Conservation (phyloP, 2,113 vertebrate genomes). For the Mesembrinibis cayennensis region DNA sequence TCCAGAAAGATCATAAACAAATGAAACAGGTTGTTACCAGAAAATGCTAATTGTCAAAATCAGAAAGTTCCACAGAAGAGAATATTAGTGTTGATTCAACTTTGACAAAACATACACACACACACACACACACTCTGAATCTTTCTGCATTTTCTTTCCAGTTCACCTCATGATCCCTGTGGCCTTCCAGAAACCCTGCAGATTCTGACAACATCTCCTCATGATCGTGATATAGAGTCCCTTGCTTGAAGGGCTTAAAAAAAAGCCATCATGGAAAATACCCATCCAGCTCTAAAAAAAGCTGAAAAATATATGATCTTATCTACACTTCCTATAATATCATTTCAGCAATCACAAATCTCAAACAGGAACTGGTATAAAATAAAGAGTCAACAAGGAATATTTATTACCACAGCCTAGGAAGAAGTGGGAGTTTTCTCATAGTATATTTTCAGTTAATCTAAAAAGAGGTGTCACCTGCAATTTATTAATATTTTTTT, state of each 20-base stretch:
- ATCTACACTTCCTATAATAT: neutral
- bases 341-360: neutral
- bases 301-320: neutral
- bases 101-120: neutral
- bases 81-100: neutral
- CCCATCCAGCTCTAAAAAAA: neutral
- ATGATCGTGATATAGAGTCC: neutral
- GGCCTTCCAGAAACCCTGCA: neutral
- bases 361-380: neutral
- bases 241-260: neutral
- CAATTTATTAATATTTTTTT: neutral
- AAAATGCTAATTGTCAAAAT: neutral
- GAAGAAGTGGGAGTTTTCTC: neutral
- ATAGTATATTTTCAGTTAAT: neutral
- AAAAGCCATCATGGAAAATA: neutral
- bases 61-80: neutral
- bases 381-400: neutral
- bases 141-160: neutral
- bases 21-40: neutral
- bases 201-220: neutral
- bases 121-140: neutral
- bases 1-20: neutral
- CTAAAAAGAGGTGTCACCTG: neutral
- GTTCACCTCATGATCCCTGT: neutral
- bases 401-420: neutral